These are phyloP conservation scores for Intellagama lesueurii DNA, from an alignment of 2,797 vertebrate species.

Conservation along the genomic window DNA sequence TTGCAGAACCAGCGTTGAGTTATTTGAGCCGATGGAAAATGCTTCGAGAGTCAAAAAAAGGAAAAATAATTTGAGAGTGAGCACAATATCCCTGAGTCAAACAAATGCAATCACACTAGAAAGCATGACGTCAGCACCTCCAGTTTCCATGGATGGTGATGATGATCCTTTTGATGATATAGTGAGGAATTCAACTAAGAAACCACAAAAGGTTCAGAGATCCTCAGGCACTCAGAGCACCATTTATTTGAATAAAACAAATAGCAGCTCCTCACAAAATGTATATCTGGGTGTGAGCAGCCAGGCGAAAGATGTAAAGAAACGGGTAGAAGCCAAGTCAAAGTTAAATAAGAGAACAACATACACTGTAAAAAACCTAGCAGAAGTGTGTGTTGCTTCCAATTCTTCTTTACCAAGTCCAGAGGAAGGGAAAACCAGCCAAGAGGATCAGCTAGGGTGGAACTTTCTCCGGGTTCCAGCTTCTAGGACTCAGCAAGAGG, in stretches of 20 bases:
- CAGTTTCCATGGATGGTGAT: constrained; percentile 19
- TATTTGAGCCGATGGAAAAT: constrained; percentile 7
- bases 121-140: not conserved
- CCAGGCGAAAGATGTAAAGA: not conserved
- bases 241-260: not conserved
- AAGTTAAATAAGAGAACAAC: constrained; percentile 34
- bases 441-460: not conserved
- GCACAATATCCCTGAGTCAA: constrained; percentile 19
- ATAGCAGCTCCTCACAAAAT: constrained; percentile 6
- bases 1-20: not conserved
- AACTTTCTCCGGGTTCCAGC: constrained; percentile 21
- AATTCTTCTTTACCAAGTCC: not conserved
- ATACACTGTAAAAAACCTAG: not conserved
- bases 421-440: constrained; percentile 34
- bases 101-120: not conserved
- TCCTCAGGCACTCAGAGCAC: constrained; percentile 21
- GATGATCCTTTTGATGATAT: not conserved
- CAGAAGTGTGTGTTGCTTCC: constrained; percentile 20
- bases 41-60: constrained; percentile 27
- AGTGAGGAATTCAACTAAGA: constrained; percentile 44
- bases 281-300: not conserved
- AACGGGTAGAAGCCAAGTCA: not conserved
- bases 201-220: constrained; percentile 43
- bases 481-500: constrained; percentile 35
- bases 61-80: constrained; percentile 7